These are phyloP conservation scores for Ooceraea biroi DNA, from an alignment of 1,140 invertebrate species.

Conservation along the genomic window DNA sequence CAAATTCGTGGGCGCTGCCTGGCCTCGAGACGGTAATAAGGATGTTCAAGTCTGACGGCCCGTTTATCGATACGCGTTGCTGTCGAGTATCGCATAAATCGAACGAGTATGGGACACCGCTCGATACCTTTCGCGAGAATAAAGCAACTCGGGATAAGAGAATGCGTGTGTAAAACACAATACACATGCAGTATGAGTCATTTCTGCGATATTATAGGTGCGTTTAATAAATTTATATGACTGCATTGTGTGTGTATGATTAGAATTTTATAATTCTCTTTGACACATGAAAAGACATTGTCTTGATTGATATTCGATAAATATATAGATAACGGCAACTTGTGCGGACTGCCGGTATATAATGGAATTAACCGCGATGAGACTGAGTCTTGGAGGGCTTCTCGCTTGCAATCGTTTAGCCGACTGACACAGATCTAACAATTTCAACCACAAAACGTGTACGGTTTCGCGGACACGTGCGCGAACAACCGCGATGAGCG, in stretches of 20 bases:
- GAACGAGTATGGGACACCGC: neutral
- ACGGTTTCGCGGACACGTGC: slow-evolving; percentile 65
- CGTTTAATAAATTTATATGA: neutral
- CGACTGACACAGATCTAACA: slow-evolving; percentile 70
- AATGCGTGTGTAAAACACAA: too few species aligned
- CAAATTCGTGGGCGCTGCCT: slow-evolving; percentile 44
- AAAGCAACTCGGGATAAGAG: neutral
- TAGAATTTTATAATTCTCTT: neutral
- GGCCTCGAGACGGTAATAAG: slow-evolving; percentile 46
- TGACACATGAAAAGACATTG: neutral
- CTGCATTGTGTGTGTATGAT: neutral
- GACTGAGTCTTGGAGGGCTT: slow-evolving; percentile 60
- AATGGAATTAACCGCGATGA: slow-evolving; percentile 69
- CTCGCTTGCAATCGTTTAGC: slow-evolving; percentile 50
- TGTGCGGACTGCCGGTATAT: slow-evolving; percentile 11
- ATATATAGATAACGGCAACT: neutral
- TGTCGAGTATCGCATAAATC: slow-evolving; percentile 13
- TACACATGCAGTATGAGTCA: too few species aligned
- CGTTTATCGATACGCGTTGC: too few species aligned
- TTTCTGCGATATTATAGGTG: too few species aligned
- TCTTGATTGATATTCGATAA: neutral
- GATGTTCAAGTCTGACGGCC: slow-evolving; percentile 16
- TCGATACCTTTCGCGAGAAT: neutral
- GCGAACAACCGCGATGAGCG: neutral
- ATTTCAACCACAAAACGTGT: slow-evolving; percentile 75